These are phyloP conservation scores for Dryobates pubescens DNA, from an alignment of 2,797 vertebrate genomes.

Conservation along the genomic window DNA sequence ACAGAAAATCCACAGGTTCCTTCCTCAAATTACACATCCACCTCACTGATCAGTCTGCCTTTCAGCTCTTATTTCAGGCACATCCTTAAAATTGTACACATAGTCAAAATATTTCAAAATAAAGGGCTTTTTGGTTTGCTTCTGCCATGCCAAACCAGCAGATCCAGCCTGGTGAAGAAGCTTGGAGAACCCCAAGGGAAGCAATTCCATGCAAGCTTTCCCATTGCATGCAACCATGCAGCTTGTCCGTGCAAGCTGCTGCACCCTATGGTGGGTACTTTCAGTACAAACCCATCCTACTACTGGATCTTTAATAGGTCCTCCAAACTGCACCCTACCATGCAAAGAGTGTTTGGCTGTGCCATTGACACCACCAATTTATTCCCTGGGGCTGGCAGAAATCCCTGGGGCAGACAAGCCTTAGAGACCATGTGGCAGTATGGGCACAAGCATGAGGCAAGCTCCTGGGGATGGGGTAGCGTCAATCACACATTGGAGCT, in stretches of 20 bases:
- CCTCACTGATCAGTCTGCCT: background rate
- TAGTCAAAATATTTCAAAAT: background rate
- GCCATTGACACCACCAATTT: background rate
- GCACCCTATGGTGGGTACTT: too few species aligned
- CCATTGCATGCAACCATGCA: accelerated
- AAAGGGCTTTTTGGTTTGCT: accelerated
- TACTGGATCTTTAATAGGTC: background rate
- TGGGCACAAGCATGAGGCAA: accelerated
- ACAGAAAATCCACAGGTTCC: background rate
- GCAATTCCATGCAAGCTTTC: background rate
- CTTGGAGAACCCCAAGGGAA: background rate
- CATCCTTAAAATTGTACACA: accelerated
- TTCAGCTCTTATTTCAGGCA: background rate
- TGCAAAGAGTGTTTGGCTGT: accelerated
- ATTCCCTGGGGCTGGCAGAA: background rate
- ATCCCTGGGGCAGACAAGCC: background rate
- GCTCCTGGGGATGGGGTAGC: background rate
- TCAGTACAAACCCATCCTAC: background rate
- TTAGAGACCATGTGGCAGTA: accelerated
- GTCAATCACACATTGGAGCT: background rate
- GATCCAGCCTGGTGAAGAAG: background rate
- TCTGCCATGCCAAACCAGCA: background rate
- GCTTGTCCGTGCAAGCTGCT: accelerated
- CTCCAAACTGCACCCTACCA: background rate
- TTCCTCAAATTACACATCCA: background rate